Evolutionary conservation across 2,888 invertebrate species (phyloP).

Genomic region (Ariolimax columbianus): DNA sequence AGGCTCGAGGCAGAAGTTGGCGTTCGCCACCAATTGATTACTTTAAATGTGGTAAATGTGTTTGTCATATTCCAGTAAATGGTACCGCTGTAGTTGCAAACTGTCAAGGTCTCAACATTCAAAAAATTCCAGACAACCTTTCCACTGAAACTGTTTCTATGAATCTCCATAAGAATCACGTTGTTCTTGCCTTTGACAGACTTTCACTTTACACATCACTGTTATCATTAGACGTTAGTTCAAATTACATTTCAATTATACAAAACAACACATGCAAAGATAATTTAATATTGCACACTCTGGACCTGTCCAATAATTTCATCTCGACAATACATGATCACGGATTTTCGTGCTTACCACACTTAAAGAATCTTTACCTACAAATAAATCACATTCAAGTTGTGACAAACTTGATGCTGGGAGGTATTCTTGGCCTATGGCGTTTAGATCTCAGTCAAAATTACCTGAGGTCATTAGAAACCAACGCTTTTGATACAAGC

Average conservation of each 20-base stretch:
- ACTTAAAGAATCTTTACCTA: neutral
- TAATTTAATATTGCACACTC: neutral
- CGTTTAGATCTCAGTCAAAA: neutral
- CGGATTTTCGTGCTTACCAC: neutral
- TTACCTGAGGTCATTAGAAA: neutral
- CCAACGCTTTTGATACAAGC: neutral
- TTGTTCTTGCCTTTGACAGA: neutral
- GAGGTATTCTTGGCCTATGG: neutral
- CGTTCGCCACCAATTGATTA: constrained; percentile 6
- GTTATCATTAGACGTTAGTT: neutral
- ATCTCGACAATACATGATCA: neutral
- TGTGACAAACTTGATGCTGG: neutral
- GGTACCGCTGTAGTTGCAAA: neutral
- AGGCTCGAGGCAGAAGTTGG: neutral
- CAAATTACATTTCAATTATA: neutral
- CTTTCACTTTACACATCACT: neutral
- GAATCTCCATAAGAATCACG: neutral
- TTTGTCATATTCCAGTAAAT: neutral
- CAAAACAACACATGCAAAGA: constrained; percentile 1
- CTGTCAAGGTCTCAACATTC: neutral
- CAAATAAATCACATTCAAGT: constrained; percentile 3
- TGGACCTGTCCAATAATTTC: constrained; percentile 5
- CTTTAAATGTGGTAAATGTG: constrained; percentile 24
- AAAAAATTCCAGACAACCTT: neutral
- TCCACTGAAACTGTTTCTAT: neutral